Conservation (phyloP, 2,888 invertebrate genomes). For the Emmelina monodactyla region DNA sequence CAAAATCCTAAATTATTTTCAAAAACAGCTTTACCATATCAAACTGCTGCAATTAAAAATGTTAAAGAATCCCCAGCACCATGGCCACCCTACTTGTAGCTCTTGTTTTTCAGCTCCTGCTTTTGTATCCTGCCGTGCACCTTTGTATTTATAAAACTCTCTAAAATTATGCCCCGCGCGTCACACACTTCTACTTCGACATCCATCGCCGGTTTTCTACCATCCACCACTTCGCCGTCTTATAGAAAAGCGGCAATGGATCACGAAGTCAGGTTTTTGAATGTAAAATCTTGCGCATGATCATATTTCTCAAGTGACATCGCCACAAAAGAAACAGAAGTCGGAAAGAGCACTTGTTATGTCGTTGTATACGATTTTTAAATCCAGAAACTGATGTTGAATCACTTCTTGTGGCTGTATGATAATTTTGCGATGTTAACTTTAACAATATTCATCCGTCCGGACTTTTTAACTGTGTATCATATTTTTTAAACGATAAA, state of each 20-base stretch:
- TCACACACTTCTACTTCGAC: background rate
- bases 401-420: background rate
- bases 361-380: background rate
- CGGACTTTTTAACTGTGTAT: too few species aligned
- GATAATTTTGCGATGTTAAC: too few species aligned
- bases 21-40: too few species aligned
- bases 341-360: background rate
- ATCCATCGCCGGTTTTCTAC: background rate
- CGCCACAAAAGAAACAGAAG: background rate
- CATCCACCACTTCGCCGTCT: too few species aligned
- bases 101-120: conserved; percentile 41
- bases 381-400: background rate
- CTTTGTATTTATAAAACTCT: conserved; percentile 29
- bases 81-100: conserved; percentile 27
- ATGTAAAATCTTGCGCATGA: too few species aligned
- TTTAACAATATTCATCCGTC: too few species aligned
- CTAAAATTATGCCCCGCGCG: background rate
- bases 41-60: too few species aligned
- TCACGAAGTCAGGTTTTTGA: too few species aligned
- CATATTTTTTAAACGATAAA: too few species aligned
- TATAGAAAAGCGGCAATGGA: too few species aligned
- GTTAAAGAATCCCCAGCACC: too few species aligned
- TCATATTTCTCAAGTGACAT: background rate
- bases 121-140: conserved; percentile 41
- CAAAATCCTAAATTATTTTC: too few species aligned